Conservation (phyloP, 2,888 invertebrate genomes). For the Sceliomorpha sp. region DNA sequence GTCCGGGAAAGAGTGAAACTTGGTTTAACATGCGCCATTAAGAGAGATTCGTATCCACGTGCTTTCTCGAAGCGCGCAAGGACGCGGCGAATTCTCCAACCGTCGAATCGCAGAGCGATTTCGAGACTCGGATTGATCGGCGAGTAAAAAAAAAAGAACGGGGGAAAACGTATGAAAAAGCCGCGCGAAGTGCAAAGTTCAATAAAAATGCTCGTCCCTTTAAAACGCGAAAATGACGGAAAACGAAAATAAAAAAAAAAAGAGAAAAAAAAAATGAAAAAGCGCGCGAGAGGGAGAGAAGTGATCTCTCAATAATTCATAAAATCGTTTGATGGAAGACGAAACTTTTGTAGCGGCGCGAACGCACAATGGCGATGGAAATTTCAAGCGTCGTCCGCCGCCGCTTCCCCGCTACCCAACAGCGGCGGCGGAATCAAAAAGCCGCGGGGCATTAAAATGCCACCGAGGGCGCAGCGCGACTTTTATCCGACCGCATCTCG, state of each 20-base stretch:
- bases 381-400: conserved; percentile 13
- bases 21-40: too few relatives aligned
- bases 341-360: conserved; percentile 27
- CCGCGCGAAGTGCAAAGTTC: conserved; percentile 21
- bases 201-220: conserved; percentile 31
- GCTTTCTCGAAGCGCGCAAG: too few relatives aligned
- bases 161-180: not conserved
- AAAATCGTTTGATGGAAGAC: conserved; percentile 28
- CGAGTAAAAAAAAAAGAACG: not conserved
- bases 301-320: conserved; percentile 41
- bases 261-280: too few relatives aligned
- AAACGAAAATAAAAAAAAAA: too few relatives aligned
- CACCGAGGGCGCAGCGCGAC: too few relatives aligned
- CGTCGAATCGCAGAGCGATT: too few relatives aligned
- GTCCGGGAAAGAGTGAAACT: too few relatives aligned
- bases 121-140: too few relatives aligned
- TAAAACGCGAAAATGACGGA: conserved; percentile 18
- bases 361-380: conserved; percentile 40
- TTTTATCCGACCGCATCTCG: too few relatives aligned
- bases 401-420: too few relatives aligned
- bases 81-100: too few relatives aligned
- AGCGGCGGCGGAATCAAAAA: conserved; percentile 23
- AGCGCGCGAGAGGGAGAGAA: conserved; percentile 4
- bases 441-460: conserved; percentile 33
- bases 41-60: too few relatives aligned